Evolutionary conservation across 2,888 invertebrate species (phyloP).

Genomic region (Lepidochrysops patricia): DNA sequence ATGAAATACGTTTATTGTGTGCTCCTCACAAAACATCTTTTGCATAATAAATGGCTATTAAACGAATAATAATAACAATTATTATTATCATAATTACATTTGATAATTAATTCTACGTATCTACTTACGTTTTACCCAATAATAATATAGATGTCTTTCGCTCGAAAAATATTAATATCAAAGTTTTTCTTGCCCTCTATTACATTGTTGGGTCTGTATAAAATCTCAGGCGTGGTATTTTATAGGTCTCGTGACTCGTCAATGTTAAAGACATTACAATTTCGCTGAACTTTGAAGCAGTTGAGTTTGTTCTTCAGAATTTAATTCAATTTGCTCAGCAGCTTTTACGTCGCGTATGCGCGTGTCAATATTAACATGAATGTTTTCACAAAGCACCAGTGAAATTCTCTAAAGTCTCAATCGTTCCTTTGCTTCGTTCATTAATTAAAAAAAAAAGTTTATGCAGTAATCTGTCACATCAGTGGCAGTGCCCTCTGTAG

Average conservation of each 20-base stretch:
- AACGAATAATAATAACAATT: not conserved
- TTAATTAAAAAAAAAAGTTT: not conserved
- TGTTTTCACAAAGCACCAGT: not conserved
- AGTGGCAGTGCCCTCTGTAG: slow-evolving; percentile 26
- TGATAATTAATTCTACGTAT: not conserved
- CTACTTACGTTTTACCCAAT: too few species aligned
- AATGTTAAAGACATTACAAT: not conserved
- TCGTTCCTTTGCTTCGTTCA: not conserved
- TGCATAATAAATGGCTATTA: not conserved
- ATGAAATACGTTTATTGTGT: not conserved
- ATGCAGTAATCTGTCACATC: not conserved
- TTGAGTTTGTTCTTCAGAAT: not conserved
- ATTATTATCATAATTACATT: not conserved
- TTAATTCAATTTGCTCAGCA: not conserved
- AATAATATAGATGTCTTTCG: too few species aligned
- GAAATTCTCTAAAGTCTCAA: not conserved
- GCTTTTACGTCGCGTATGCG: not conserved
- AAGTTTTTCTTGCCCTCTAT: not conserved
- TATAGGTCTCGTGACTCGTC: not conserved
- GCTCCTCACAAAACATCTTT: not conserved
- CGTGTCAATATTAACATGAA: not conserved
- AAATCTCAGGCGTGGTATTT: not conserved
- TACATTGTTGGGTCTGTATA: not conserved
- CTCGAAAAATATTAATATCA: too few species aligned
- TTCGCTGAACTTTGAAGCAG: not conserved